Percentiles rank a stretch among this genome's conserved stretches.
Evolutionary conservation across 2,888 invertebrate species (phyloP).

Genomic region (Protonemura montana): DNA sequence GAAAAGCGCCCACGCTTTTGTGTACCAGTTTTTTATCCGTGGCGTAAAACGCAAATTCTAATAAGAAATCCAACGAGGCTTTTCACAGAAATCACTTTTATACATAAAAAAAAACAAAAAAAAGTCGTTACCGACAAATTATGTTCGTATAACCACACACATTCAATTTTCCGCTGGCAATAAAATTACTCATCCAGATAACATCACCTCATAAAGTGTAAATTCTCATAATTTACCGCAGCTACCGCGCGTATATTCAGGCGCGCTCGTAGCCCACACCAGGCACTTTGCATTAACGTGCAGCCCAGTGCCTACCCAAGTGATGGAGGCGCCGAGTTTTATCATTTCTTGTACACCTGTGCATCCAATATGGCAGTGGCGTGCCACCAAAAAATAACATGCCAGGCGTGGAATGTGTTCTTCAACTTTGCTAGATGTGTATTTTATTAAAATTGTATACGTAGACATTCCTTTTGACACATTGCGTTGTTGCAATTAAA

Average conservation of each 20-base stretch:
- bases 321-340: conserved; percentile 20
- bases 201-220: neutral
- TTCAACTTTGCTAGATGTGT: too few species aligned
- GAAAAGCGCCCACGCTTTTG: neutral
- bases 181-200: neutral
- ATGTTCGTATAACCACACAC: neutral
- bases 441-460: too few species aligned
- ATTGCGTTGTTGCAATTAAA: too few species aligned
- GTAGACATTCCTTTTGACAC: too few species aligned
- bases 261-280: too few species aligned
- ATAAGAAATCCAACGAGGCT: neutral
- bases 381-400: neutral
- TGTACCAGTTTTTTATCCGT: neutral
- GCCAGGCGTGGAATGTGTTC: too few species aligned
- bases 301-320: neutral
- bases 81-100: too few species aligned
- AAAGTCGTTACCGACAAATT: neutral
- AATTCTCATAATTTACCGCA: neutral
- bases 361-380: neutral
- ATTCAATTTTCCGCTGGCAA: neutral
- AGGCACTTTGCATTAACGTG: neutral
- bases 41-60: neutral
- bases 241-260: too few species aligned
- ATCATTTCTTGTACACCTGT: conserved; percentile 22
- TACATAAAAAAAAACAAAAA: neutral